Conservation (phyloP, 2,888 invertebrate species). For the Amaurobius ferox region DNA sequence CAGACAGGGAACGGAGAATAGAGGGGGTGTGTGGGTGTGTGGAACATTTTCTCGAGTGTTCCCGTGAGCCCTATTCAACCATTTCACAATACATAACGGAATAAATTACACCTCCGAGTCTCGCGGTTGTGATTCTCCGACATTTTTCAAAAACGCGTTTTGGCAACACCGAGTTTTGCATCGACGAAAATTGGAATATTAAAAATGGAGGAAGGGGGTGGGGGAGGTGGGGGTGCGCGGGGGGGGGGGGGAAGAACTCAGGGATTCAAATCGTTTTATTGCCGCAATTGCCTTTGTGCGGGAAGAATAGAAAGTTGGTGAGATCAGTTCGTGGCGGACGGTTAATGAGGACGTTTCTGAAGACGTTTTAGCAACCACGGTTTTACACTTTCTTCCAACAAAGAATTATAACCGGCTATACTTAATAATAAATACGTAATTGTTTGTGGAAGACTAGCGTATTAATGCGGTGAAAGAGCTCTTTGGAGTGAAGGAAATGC, state of each 20-base stretch:
- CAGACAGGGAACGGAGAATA: neutral
- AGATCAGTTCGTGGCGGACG: neutral
- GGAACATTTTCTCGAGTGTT: conserved; percentile 26
- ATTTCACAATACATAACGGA: conserved; percentile 49
- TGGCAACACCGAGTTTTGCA: conserved; percentile 14
- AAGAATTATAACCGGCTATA: neutral
- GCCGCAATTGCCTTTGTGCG: conserved; percentile 3
- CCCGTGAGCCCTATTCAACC: conserved; percentile 41
- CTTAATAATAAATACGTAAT: neutral
- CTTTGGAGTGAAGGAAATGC: no score
- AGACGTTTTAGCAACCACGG: neutral
- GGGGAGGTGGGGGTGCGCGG: no score
- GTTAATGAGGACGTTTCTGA: neutral
- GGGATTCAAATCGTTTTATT: conserved; percentile 6
- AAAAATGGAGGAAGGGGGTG: conserved; percentile 10
- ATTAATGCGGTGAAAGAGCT: neutral
- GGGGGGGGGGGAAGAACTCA: neutral
- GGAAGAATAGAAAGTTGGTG: neutral
- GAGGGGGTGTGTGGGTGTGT: neutral
- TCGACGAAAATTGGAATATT: conserved; percentile 42
- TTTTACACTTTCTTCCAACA: neutral
- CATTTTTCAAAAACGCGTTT: conserved; percentile 29
- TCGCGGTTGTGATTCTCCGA: conserved; percentile 36
- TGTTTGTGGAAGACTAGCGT: neutral
- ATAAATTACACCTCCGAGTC: conserved; percentile 68